Conservation (phyloP, 2,113 vertebrate species). For the Chamaea fasciata region DNA sequence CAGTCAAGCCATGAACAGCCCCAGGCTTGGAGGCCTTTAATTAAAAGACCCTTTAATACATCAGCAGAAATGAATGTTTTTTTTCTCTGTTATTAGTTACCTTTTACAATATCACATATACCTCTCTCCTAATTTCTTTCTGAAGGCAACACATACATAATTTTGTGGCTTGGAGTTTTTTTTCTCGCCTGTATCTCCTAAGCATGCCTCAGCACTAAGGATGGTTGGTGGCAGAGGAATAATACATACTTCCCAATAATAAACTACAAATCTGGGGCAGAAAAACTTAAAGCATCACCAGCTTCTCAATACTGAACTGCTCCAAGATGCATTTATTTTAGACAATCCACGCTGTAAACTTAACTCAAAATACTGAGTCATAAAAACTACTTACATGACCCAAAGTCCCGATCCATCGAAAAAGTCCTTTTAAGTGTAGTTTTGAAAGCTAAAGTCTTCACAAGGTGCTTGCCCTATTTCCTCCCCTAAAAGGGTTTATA, state of each 20-base stretch:
- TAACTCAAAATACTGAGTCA: neutral
- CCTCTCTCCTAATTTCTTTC: neutral
- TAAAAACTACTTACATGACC: neutral
- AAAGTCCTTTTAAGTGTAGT: neutral
- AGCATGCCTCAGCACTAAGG: neutral
- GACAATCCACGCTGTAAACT: neutral
- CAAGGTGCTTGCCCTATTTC: neutral
- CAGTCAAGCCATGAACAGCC: neutral
- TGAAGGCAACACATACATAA: neutral
- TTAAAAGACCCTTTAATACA: neutral
- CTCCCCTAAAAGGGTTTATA: neutral
- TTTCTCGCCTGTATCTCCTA: neutral
- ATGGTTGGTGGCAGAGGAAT: neutral
- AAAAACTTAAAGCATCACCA: neutral
- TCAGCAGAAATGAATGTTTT: fast-evolving
- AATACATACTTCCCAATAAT: neutral
- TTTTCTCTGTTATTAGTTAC: too few species aligned
- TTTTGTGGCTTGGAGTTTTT: neutral
- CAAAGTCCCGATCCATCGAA: neutral
- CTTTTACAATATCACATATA: neutral
- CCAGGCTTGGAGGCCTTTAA: neutral
- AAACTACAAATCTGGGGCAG: neutral
- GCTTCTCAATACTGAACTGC: neutral
- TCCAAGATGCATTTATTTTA: neutral
- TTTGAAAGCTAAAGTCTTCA: neutral